Percentiles rank a stretch among this genome's conserved stretches.
Evolutionary conservation across 53 echinoderm and acorn worm species (phyloP).

Genomic region (Holothuria leucospilota): DNA sequence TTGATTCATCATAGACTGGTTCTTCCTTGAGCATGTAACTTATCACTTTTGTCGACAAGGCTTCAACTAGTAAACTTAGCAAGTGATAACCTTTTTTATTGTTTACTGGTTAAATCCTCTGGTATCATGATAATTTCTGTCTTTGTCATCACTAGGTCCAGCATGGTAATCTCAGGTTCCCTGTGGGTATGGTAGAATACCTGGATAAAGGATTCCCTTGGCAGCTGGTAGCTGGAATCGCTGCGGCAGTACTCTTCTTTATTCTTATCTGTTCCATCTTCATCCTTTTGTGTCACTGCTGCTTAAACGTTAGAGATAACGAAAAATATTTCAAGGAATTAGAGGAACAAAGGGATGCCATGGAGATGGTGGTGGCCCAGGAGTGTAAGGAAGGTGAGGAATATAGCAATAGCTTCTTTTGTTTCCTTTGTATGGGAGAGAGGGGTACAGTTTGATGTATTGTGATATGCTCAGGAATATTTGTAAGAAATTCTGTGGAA

Average conservation of each 20-base stretch:
- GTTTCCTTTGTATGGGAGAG: too few relatives aligned
- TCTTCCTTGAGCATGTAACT: too few relatives aligned
- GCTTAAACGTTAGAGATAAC: conserved; percentile 72
- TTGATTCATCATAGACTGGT: too few relatives aligned
- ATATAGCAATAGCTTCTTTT: not conserved
- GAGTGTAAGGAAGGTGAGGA: conserved; percentile 97
- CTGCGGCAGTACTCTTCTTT: conserved; percentile 51
- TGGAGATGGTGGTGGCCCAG: conserved; percentile 90
- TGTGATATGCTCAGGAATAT: too few relatives aligned
- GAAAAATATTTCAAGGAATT: conserved; percentile 77
- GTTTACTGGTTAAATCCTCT: too few relatives aligned
- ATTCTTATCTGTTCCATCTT: conserved; percentile 68
- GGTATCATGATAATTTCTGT: too few relatives aligned
- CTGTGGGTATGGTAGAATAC: conserved; percentile 80
- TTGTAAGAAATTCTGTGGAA: too few relatives aligned
- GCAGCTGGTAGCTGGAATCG: conserved; percentile 60
- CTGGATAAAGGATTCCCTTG: conserved; percentile 49
- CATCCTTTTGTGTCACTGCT: conserved; percentile 64
- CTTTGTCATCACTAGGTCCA: conserved; percentile 59
- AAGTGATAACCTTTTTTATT: too few relatives aligned
- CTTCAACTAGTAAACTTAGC: too few relatives aligned
- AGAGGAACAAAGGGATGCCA: conserved; percentile 73
- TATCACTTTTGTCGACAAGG: not conserved
- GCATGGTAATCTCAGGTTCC: conserved; percentile 79
- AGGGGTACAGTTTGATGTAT: too few relatives aligned